These are phyloP conservation scores for Chelonus insularis DNA, from an alignment of 1,140 invertebrate genomes.

Conservation along the genomic window DNA sequence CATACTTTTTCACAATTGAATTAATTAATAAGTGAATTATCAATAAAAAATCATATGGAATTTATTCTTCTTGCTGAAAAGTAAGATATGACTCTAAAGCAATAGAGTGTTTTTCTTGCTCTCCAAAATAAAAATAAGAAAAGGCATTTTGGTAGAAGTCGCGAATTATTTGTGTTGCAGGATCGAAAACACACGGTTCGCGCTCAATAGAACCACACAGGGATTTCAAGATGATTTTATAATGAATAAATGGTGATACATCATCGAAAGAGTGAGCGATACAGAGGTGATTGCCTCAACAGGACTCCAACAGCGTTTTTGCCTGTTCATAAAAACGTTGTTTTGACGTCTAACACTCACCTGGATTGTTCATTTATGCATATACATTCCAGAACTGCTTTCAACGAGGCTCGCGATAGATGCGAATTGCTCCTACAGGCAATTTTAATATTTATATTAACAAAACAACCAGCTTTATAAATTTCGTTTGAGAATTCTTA, in stretches of 20 bases:
- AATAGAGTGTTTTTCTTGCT: neutral
- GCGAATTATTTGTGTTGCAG: conserved; percentile 45
- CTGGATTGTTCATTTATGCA: conserved; percentile 15
- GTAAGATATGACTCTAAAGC: conserved; percentile 14
- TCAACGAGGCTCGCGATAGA: conserved; percentile 9
- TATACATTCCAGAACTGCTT: conserved; percentile 18
- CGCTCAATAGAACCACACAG: conserved; percentile 33
- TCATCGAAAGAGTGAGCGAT: neutral
- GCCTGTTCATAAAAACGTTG: conserved; percentile 4
- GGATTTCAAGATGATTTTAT: neutral
- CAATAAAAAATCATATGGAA: too few relatives aligned
- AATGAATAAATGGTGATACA: neutral
- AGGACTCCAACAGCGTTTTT: conserved; percentile 13
- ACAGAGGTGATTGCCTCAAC: neutral
- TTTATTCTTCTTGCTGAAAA: too few relatives aligned
- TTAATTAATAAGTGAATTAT: too few relatives aligned
- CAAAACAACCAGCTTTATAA: too few relatives aligned
- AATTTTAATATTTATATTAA: neutral
- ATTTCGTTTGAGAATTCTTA: too few relatives aligned
- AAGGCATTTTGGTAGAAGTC: conserved; percentile 32
- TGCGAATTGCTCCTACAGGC: neutral
- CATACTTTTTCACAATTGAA: conserved; percentile 1
- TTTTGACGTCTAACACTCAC: conserved; percentile 4
- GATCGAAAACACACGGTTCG: conserved; percentile 43
- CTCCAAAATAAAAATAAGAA: conserved; percentile 1